Percentiles rank a stretch among this genome's conserved stretches.
Conservation (phyloP, 2,888 invertebrate species). For the Leucoptera coffeella region DNA sequence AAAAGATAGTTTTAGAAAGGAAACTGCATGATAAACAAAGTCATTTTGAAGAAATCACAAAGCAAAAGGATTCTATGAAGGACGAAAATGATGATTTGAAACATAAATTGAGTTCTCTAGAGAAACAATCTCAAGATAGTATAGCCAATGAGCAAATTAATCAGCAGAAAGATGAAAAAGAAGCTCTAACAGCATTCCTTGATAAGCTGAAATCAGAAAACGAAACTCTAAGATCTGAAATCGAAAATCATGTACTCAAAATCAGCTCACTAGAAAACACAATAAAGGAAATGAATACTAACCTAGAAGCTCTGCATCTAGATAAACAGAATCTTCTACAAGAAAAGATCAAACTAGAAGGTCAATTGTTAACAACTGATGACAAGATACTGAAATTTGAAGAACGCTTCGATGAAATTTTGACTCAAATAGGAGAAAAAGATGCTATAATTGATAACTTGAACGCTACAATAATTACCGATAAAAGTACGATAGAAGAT, state of each 20-base stretch:
- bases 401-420: constrained; percentile 25
- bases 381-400: constrained; percentile 26
- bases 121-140: too few species aligned
- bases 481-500: constrained; percentile 13
- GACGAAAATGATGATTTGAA: too few species aligned
- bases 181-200: constrained; percentile 10
- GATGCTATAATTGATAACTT: constrained; percentile 24
- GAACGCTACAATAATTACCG: constrained; percentile 16
- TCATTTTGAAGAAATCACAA: too few species aligned
- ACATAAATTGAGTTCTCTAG: too few species aligned
- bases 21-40: too few species aligned
- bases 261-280: constrained; percentile 10
- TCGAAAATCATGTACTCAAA: constrained; percentile 11
- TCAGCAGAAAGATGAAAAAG: too few species aligned
- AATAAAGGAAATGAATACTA: constrained; percentile 11
- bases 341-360: constrained; percentile 20
- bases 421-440: constrained; percentile 30
- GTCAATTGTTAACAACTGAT: constrained; percentile 20
- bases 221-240: constrained; percentile 6
- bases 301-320: constrained; percentile 11
- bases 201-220: constrained; percentile 7
- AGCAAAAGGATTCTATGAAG: too few species aligned
- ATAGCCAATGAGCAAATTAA: too few species aligned
- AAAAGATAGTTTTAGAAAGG: too few species aligned
- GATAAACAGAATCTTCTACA: constrained; percentile 13